Evolutionary conservation across 2,797 vertebrate genomes (phyloP).

Genomic region (Gila robusta): DNA sequence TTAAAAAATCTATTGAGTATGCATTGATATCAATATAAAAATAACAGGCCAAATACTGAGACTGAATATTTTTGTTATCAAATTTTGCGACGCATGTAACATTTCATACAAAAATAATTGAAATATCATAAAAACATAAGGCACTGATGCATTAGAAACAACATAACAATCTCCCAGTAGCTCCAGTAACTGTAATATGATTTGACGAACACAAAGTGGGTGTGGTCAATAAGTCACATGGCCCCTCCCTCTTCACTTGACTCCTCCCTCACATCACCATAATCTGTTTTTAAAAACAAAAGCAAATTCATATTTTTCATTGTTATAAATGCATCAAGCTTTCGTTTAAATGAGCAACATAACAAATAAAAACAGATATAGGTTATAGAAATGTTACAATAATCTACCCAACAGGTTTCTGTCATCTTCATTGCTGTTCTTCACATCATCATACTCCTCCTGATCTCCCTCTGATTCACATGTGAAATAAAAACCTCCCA

Average conservation of each 20-base stretch:
- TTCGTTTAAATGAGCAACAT: not conserved
- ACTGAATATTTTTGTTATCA: too few relatives aligned
- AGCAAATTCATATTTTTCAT: not conserved
- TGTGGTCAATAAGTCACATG: not conserved
- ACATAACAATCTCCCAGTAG: not conserved
- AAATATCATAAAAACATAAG: not conserved
- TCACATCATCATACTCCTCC: not conserved
- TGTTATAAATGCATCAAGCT: not conserved
- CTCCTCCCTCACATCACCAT: constrained; percentile 10
- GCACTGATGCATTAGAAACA: not conserved
- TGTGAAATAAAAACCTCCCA: not conserved
- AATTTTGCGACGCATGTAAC: not conserved
- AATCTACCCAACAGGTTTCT: too few relatives aligned
- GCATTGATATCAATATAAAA: not conserved
- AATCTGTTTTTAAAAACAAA: constrained; percentile 4
- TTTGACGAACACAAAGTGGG: not conserved
- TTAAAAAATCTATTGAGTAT: too few relatives aligned
- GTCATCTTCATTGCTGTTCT: too few relatives aligned
- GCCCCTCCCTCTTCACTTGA: not conserved
- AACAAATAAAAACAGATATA: too few relatives aligned
- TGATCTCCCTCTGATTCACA: constrained; percentile 7
- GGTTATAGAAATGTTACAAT: too few relatives aligned
- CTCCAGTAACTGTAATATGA: not conserved
- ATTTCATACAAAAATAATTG: not conserved
- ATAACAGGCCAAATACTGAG: not conserved